These are phyloP conservation scores for Holcopasites calliopsidis DNA, from an alignment of 1,140 invertebrate genomes.

Conservation along the genomic window DNA sequence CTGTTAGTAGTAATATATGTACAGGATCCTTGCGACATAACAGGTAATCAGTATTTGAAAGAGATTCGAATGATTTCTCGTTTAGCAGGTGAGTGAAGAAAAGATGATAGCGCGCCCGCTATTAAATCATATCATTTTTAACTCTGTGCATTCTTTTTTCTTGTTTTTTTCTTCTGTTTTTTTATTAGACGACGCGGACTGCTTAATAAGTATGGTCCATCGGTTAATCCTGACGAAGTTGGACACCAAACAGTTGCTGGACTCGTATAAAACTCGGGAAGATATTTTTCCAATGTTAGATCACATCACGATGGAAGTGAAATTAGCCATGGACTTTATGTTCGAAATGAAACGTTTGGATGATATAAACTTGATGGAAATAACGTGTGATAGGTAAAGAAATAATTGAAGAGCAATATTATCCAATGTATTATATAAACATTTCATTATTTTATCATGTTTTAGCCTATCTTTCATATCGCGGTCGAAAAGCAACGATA, in stretches of 20 bases:
- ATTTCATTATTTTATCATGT: slow-evolving; percentile 33
- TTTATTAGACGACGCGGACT: slow-evolving; percentile 42
- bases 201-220: slow-evolving; percentile 61
- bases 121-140: too few species aligned
- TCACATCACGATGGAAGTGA: slow-evolving; percentile 61
- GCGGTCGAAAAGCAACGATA: slow-evolving; percentile 55
- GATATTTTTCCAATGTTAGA: slow-evolving; percentile 63
- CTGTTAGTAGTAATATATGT: slow-evolving; percentile 57
- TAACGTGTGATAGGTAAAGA: slow-evolving; percentile 61
- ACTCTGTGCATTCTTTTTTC: too few species aligned
- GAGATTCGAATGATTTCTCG: slow-evolving; percentile 61
- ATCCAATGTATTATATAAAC: neutral
- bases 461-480: slow-evolving; percentile 63
- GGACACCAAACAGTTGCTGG: slow-evolving; percentile 27
- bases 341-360: slow-evolving; percentile 61
- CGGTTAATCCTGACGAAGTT: slow-evolving; percentile 62
- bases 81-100: slow-evolving; percentile 54
- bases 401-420: neutral
- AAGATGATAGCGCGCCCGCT: too few species aligned
- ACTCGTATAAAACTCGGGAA: slow-evolving; percentile 47
- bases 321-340: slow-evolving; percentile 67
- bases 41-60: slow-evolving; percentile 38
- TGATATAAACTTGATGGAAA: slow-evolving; percentile 59
- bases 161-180: slow-evolving; percentile 1
- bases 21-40: neutral